These are phyloP conservation scores for Brachionus paranguensis DNA, from an alignment of 1,140 invertebrate species.

Conservation along the genomic window DNA sequence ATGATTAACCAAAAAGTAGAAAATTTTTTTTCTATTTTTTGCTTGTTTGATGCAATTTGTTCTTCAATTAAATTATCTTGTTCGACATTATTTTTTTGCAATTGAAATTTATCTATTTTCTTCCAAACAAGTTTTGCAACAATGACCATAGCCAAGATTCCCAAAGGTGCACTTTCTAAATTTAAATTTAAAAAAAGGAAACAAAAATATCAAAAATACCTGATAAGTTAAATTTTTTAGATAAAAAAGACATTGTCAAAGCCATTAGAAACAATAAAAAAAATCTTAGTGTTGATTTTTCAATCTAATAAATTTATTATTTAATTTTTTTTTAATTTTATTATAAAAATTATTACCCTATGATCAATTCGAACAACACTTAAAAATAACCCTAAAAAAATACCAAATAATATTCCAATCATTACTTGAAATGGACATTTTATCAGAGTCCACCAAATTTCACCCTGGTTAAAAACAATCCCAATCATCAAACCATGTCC, in stretches of 20 bases:
- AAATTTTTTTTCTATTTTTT: conserved; percentile 74
- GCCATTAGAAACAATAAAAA: neutral
- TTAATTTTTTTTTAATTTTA: neutral
- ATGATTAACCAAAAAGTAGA: conserved; percentile 79
- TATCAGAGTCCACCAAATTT: neutral
- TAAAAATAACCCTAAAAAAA: neutral
- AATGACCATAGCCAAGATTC: neutral
- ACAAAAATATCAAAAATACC: neutral
- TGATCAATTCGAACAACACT: neutral
- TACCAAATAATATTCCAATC: neutral
- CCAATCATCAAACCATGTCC: conserved; percentile 64
- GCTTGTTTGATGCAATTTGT: conserved; percentile 53
- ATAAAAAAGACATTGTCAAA: neutral
- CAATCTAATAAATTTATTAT: neutral
- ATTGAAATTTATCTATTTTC: conserved; percentile 4
- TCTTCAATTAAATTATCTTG: neutral
- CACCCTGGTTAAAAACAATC: conserved; percentile 8
- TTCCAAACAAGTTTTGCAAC: neutral
- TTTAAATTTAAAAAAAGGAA: neutral
- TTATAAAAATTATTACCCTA: neutral
- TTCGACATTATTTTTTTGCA: neutral
- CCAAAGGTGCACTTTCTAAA: neutral
- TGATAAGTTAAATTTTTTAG: conserved; percentile 3
- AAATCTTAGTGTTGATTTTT: neutral
- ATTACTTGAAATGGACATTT: conserved; percentile 15